phyloP scores from a whole-genome alignment of 2,888 invertebrate genomes.

The Pelosia muscerda region DNA sequence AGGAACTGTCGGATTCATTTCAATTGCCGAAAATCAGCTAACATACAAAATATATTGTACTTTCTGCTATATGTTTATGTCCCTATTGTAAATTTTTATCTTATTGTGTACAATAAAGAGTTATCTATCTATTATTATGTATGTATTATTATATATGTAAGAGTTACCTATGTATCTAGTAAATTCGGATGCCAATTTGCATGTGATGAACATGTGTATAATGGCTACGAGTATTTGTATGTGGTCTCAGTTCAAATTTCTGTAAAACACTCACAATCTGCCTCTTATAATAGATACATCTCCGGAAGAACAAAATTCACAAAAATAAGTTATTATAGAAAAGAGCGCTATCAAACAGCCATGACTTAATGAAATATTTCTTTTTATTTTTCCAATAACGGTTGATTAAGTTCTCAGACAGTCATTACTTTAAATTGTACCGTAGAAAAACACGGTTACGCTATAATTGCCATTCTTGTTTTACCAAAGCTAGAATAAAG shows the following conservation, averaged over 20 bases:
- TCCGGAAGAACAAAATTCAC: slow-evolving; percentile 5
- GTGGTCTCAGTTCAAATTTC: too few relatives aligned
- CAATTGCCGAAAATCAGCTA: too few relatives aligned
- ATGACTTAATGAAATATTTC: slow-evolving; percentile 25
- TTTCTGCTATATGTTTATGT: too few relatives aligned
- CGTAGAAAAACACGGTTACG: slow-evolving; percentile 10
- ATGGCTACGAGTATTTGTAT: too few relatives aligned
- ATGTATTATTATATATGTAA: too few relatives aligned
- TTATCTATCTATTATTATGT: too few relatives aligned
- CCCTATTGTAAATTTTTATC: too few relatives aligned
- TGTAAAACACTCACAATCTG: neutral
- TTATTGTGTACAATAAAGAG: too few relatives aligned
- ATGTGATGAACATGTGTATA: too few relatives aligned
- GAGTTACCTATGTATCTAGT: too few relatives aligned
- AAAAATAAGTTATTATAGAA: slow-evolving; percentile 44
- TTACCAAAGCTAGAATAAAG: slow-evolving; percentile 23
- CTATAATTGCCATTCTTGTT: slow-evolving; percentile 14
- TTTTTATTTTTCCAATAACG: slow-evolving; percentile 33
- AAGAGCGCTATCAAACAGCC: slow-evolving; percentile 14
- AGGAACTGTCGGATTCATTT: neutral
- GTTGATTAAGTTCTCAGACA: slow-evolving; percentile 12
- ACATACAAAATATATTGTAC: neutral
- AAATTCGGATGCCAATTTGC: too few relatives aligned
- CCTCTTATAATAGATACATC: slow-evolving; percentile 1
- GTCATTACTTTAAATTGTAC: slow-evolving; percentile 7